Conservation (phyloP, 92 coral and sea anemone species). For the Porites lobata region DNA sequence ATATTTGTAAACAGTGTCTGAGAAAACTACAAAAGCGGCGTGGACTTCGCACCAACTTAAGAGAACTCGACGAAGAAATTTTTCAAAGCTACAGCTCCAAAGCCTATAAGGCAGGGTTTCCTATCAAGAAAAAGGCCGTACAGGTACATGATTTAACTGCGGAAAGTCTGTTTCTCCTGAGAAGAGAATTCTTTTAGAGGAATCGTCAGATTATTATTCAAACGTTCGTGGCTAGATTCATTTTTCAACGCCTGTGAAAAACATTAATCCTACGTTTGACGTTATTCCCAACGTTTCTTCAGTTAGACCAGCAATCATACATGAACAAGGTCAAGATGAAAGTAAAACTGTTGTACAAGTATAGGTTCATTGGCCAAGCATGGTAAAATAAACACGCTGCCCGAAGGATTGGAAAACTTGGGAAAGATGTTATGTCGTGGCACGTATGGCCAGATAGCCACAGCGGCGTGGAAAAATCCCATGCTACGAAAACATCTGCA, state of each 20-base stretch:
- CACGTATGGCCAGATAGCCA: slow-evolving; percentile 62
- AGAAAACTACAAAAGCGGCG: too few species aligned
- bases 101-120: too few species aligned
- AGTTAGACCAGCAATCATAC: neutral
- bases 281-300: neutral
- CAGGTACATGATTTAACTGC: too few species aligned
- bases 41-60: too few species aligned
- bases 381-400: slow-evolving; percentile 22
- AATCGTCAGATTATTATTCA: too few species aligned
- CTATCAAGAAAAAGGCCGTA: too few species aligned
- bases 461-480: slow-evolving; percentile 28
- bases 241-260: neutral
- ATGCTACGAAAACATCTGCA: neutral
- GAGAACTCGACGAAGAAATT: too few species aligned
- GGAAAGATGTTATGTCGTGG: slow-evolving; percentile 68
- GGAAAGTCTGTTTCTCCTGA: too few species aligned
- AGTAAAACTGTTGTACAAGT: slow-evolving; percentile 44
- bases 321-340: neutral
- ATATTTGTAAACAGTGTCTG: too few species aligned
- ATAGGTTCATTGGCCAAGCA: slow-evolving; percentile 54
- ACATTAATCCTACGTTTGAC: neutral
- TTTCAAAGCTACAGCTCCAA: too few species aligned
- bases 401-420: slow-evolving; percentile 39
- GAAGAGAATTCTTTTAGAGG: too few species aligned
- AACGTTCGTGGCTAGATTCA: neutral